These are phyloP conservation scores for Lutra lutra DNA, from an alignment of 2,797 vertebrate genomes.

Conservation along the genomic window DNA sequence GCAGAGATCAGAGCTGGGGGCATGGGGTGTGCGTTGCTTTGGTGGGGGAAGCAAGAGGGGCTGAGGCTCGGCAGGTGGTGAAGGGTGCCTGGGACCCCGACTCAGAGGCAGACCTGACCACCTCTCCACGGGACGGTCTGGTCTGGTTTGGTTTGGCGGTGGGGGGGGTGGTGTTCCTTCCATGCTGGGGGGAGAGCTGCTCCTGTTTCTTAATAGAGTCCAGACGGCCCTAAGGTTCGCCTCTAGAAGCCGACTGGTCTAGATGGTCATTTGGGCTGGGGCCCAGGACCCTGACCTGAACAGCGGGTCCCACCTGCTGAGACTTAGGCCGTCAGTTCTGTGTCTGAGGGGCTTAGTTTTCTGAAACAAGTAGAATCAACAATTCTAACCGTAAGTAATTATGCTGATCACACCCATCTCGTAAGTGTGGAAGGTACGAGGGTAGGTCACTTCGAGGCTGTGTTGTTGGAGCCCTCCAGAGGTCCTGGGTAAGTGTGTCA, in stretches of 20 bases:
- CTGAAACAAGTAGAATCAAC: neutral
- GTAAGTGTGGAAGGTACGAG: neutral
- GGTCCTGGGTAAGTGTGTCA: neutral
- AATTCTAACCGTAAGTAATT: neutral
- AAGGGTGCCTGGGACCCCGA: neutral
- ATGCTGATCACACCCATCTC: neutral
- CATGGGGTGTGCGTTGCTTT: neutral
- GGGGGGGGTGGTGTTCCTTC: neutral
- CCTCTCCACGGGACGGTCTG: neutral
- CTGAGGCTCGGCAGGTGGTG: neutral
- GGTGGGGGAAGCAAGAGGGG: neutral
- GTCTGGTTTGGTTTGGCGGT: neutral
- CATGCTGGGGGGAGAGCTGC: neutral
- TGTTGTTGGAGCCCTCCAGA: too few species aligned
- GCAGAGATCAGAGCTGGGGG: neutral
- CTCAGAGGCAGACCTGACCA: neutral
- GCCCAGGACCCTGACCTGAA: neutral
- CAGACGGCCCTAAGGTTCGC: neutral
- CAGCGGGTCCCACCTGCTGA: neutral
- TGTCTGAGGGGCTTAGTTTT: neutral
- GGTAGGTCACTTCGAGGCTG: neutral
- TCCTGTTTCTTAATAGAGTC: too few species aligned
- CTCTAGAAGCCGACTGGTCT: neutral
- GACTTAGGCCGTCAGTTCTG: neutral
- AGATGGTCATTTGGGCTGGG: neutral